Evolutionary conservation across 1,140 invertebrate species (phyloP).

Genomic region (Trichomalopsis sarcophagae): DNA sequence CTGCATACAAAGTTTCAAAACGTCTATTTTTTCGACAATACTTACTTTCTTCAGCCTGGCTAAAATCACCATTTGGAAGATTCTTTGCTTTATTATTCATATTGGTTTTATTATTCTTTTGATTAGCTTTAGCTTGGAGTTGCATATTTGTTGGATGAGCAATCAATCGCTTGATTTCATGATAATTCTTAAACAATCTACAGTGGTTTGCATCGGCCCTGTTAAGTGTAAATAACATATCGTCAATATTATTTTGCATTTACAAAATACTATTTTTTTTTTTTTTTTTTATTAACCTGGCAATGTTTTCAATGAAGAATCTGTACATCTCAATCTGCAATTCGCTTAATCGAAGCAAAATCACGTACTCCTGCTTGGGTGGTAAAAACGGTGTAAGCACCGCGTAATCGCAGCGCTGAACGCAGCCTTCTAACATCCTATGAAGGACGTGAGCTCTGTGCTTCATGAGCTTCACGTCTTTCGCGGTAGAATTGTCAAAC

Average conservation of each 20-base stretch:
- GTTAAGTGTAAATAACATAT: background rate
- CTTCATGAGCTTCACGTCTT: slow-evolving; percentile 95
- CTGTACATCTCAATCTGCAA: slow-evolving; percentile 90
- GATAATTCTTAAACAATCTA: slow-evolving; percentile 36
- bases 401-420: slow-evolving; percentile 92
- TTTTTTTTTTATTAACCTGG: slow-evolving; percentile 59
- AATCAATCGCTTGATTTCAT: slow-evolving; percentile 35
- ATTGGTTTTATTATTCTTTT: background rate
- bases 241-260: background rate
- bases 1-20: background rate
- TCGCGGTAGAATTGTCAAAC: slow-evolving; percentile 90
- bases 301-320: slow-evolving; percentile 78
- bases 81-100: background rate
- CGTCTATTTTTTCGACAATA: background rate
- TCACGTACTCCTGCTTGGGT: slow-evolving; percentile 95
- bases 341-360: slow-evolving; percentile 88
- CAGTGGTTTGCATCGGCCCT: background rate
- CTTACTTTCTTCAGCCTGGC: background rate
- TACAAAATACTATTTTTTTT: background rate
- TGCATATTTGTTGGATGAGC: slow-evolving; percentile 30
- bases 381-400: slow-evolving; percentile 93
- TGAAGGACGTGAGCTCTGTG: slow-evolving; percentile 92
- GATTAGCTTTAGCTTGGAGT: background rate
- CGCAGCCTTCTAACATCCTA: slow-evolving; percentile 90
- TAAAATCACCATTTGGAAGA: background rate